Percentiles rank a stretch among this genome's conserved stretches.
Evolutionary conservation across 2,797 vertebrate genomes (phyloP).

Genomic region (Poeciliopsis infans): DNA sequence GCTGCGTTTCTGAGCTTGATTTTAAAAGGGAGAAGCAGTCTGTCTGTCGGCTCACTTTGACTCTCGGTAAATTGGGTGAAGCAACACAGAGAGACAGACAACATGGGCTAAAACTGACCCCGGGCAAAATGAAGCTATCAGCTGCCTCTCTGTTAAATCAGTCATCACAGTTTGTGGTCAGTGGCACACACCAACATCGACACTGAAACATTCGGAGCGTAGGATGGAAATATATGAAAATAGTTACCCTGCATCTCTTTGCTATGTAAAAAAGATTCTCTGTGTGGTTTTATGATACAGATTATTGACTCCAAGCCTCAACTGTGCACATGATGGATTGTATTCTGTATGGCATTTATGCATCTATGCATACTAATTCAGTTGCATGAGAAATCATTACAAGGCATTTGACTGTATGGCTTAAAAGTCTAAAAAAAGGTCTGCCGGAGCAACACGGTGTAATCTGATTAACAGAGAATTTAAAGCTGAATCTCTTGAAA

Average conservation of each 20-base stretch:
- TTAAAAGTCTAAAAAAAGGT: neutral
- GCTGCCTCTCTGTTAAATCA: conserved; percentile 55
- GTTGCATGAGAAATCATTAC: neutral
- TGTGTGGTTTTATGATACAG: conserved; percentile 2
- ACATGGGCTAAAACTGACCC: conserved; percentile 35
- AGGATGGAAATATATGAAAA: neutral
- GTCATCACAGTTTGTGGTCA: conserved; percentile 38
- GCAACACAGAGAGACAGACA: neutral
- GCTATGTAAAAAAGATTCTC: neutral
- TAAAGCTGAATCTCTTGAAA: neutral
- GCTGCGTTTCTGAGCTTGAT: neutral
- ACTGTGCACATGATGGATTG: neutral
- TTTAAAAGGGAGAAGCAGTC: neutral
- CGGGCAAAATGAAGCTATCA: conserved; percentile 48
- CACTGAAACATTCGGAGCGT: neutral
- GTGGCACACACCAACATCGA: conserved; percentile 26
- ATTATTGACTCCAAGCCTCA: neutral
- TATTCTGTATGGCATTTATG: neutral
- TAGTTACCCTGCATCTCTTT: conserved; percentile 1
- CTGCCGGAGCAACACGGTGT: neutral
- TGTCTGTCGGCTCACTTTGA: conserved; percentile 9
- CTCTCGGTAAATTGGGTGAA: neutral
- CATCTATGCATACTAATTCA: neutral
- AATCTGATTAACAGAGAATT: neutral
- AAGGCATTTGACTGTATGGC: neutral